These are phyloP conservation scores for Bombyx huttoni DNA, from an alignment of 2,888 invertebrate genomes.

Conservation along the genomic window DNA sequence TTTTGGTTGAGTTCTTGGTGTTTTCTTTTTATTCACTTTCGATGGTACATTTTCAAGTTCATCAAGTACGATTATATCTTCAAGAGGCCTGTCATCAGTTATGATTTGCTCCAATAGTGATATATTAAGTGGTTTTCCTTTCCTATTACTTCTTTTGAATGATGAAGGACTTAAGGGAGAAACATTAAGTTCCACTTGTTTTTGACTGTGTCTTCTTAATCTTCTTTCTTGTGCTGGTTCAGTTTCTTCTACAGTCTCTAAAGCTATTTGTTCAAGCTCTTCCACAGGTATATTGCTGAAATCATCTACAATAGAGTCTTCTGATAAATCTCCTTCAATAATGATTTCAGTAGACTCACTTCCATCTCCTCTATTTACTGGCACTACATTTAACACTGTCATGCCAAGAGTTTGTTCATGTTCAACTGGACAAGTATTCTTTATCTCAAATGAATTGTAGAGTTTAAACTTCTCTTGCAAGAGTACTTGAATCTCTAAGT, in stretches of 20 bases:
- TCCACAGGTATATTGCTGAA: constrained; percentile 54
- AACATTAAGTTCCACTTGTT: constrained; percentile 19
- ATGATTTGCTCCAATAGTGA: constrained; percentile 59
- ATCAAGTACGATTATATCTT: constrained; percentile 55
- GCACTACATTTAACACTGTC: constrained; percentile 48
- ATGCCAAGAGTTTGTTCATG: constrained; percentile 49
- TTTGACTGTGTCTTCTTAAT: constrained; percentile 17
- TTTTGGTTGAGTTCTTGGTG: constrained; percentile 14
- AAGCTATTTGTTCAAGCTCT: constrained; percentile 52
- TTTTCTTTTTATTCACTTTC: constrained; percentile 21
- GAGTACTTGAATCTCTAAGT: constrained; percentile 70
- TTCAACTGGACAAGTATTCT: constrained; percentile 26
- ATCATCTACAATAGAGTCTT: constrained; percentile 45
- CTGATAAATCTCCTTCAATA: constrained; percentile 16
- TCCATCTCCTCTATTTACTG: constrained; percentile 14
- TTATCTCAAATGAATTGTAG: constrained; percentile 63
- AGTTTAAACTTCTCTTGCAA: constrained; percentile 72
- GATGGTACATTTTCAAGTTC: constrained; percentile 34
- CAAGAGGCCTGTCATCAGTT: constrained; percentile 49
- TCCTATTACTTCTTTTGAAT: constrained; percentile 22
- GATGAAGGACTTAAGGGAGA: constrained; percentile 33
- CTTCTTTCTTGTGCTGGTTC: constrained; percentile 19
- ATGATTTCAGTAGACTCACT: constrained; percentile 8
- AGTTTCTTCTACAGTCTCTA: constrained; percentile 29
- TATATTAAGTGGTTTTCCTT: constrained; percentile 44